Conservation (phyloP, 2,888 invertebrate genomes). For the Mesorhabditis spiculigera region DNA sequence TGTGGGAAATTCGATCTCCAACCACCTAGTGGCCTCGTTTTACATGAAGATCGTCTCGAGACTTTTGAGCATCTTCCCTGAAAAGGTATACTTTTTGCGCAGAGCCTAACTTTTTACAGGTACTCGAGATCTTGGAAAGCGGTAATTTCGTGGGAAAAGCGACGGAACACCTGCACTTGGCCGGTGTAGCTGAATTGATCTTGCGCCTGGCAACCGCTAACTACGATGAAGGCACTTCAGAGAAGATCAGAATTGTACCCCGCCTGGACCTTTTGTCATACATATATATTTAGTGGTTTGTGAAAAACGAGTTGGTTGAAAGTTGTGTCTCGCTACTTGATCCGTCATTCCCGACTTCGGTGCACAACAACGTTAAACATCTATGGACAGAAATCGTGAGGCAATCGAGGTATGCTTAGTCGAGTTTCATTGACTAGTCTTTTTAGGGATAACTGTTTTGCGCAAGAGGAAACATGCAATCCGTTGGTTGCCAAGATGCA, state of each 20-base stretch:
- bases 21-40: conserved; percentile 33
- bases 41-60: conserved; percentile 30
- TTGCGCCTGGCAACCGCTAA: neutral
- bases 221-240: neutral
- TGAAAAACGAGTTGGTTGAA: conserved; percentile 18
- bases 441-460: conserved; percentile 23
- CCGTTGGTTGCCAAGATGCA: conserved; percentile 18
- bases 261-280: neutral
- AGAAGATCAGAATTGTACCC: neutral
- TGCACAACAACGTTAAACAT: conserved; percentile 30
- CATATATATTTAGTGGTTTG: conserved; percentile 10
- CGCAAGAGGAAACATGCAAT: conserved; percentile 18
- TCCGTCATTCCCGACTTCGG: conserved; percentile 14
- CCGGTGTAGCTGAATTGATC: neutral
- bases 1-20: conserved; percentile 20
- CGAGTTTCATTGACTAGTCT: neutral
- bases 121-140: neutral
- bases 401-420: conserved; percentile 7
- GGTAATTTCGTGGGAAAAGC: neutral
- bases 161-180: neutral
- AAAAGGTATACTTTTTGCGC: neutral
- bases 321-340: conserved; percentile 22
- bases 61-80: conserved; percentile 12
- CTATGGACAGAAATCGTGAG: conserved; percentile 21
- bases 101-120: neutral